Conservation (phyloP, 2,888 invertebrate species). For the Parapristionchus giblindavisi region DNA sequence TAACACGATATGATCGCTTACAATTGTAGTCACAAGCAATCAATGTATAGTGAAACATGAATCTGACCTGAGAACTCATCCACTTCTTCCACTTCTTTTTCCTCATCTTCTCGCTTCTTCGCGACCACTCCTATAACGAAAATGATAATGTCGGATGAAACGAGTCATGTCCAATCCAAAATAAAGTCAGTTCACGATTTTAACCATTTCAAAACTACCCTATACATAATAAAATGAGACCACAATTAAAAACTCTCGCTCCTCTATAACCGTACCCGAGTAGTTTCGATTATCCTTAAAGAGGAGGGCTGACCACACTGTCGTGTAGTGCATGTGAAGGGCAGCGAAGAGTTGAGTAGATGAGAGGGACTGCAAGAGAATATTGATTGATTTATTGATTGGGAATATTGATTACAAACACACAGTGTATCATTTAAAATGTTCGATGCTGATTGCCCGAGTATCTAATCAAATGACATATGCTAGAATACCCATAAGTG, state of each 20-base stretch:
- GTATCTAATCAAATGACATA: too few species aligned
- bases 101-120: conserved; percentile 25
- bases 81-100: conserved; percentile 5
- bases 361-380: conserved; percentile 18
- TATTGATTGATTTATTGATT: too few species aligned
- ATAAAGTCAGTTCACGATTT: too few species aligned
- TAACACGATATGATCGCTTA: too few species aligned
- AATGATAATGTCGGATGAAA: neutral
- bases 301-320: conserved; percentile 46
- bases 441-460: too few species aligned
- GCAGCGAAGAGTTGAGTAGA: conserved; percentile 47
- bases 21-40: too few species aligned
- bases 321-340: conserved; percentile 46
- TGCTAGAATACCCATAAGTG: too few species aligned
- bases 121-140: conserved; percentile 28
- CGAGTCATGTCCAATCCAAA: too few species aligned
- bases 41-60: too few species aligned
- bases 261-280: conserved; percentile 41
- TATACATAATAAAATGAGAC: neutral
- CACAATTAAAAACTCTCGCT: neutral
- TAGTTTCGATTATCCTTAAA: conserved; percentile 53
- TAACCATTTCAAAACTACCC: neutral
- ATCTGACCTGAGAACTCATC: conserved; percentile 14
- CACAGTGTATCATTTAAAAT: too few species aligned
- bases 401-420: too few species aligned